Evolutionary conservation across 1,140 invertebrate species (phyloP), one percentile per base, ranked within the genome.

Genomic region (Plodia interpunctella): DNA sequence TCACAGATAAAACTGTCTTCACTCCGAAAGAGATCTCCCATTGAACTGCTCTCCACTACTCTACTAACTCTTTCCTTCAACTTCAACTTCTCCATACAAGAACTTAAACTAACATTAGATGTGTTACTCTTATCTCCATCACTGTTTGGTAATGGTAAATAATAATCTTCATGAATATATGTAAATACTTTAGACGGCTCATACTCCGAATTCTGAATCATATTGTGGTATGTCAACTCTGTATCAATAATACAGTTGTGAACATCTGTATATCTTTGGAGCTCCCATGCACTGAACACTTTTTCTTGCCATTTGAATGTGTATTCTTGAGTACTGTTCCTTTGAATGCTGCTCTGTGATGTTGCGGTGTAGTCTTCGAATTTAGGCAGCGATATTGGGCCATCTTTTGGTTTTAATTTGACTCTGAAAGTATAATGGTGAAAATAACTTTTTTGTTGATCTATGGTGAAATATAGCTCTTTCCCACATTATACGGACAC

Each of bases 251-350:
- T 65, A 65, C 81, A 88, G 52, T 83, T 85, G 30, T 80, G 66
- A 18, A 59, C 50, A 30, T 88, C 72, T 0, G 62, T 63, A 64
- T 79, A 89, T 30, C 69, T 65, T 35, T 80, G 62, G 32, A 80
- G 62, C 65, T 90, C 83, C 66, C 73, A 78, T 8, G 58, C 38
- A 57, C 78, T 83, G 44, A 87, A 88, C 9, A 76, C 63, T 72
- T 89, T 90, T 65, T 88, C 80, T 74, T 90, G 87, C 89, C 89
- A 90, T 62, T 74, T 72, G 56, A 90, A 88, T 57, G 19, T 60
- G 19, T 72, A 67, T 66, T 87, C 81, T 49, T 88, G 72, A 35
- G 58, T 59, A 53, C 64, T 68, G 8, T 69, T 57, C 19, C 59
- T 44, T 58, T 72, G 49, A 44, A 44, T 15, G n/a, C 68, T 62